Conservation (phyloP, 2,888 invertebrate species). For the Trichacis sp. region DNA sequence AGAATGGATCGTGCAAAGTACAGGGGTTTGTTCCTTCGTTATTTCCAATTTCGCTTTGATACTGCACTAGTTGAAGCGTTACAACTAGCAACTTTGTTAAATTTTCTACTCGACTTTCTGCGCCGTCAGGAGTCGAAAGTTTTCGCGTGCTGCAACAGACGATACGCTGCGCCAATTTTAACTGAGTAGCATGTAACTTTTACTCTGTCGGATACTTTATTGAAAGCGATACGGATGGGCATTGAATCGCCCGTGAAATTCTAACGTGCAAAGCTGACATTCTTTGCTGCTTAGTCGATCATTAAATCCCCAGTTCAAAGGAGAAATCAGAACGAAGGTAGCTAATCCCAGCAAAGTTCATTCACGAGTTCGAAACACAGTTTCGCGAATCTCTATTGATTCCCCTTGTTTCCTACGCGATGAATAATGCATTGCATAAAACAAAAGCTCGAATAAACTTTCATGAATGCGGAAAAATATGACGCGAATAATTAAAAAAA, state of each 20-base stretch:
- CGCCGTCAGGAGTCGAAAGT: slow-evolving; percentile 15
- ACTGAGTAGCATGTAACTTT: slow-evolving; percentile 12
- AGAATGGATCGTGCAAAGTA: background rate
- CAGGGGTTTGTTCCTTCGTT: slow-evolving; percentile 1
- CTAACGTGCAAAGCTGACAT: background rate
- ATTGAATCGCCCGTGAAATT: slow-evolving; percentile 3
- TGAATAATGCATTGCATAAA: too few species aligned
- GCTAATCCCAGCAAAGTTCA: too few species aligned
- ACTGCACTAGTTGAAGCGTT: slow-evolving; percentile 2
- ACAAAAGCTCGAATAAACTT: too few species aligned
- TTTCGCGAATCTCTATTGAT: too few species aligned
- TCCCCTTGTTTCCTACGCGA: too few species aligned
- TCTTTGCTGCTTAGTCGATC: background rate
- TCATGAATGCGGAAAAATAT: too few species aligned
- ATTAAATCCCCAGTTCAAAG: background rate
- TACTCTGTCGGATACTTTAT: slow-evolving; percentile 4
- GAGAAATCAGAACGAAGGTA: too few species aligned
- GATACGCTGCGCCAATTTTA: slow-evolving; percentile 14
- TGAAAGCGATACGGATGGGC: slow-evolving; percentile 8
- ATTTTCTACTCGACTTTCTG: slow-evolving; percentile 15
- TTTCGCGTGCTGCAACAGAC: slow-evolving; percentile 9
- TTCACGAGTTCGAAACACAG: too few species aligned
- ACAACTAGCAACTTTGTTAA: slow-evolving; percentile 12
- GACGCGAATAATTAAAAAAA: background rate
- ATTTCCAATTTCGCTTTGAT: slow-evolving; percentile 4